Percentiles rank a stretch among this genome's conserved stretches.
These are phyloP conservation scores for Pelobates cultripes DNA, from an alignment of 2,797 vertebrate genomes.

Conservation along the genomic window DNA sequence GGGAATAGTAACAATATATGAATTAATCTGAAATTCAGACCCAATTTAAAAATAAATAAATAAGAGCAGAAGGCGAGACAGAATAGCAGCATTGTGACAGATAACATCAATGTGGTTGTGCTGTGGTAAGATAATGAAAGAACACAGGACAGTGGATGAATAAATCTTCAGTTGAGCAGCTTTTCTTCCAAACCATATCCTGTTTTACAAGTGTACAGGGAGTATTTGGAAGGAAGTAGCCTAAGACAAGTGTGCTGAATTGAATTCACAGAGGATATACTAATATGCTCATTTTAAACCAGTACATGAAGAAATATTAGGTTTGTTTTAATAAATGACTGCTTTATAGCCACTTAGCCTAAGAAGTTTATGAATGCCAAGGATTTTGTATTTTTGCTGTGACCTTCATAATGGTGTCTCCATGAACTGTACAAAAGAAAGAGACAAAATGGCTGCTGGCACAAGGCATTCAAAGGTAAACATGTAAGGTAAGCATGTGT, in stretches of 20 bases:
- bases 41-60: not conserved
- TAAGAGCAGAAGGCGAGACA: not conserved
- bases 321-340: conserved; percentile 21
- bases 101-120: conserved; percentile 9
- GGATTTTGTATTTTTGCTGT: conserved; percentile 7
- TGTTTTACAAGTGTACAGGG: conserved; percentile 32
- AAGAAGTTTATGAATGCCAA: conserved; percentile 18
- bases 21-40: not conserved
- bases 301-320: conserved; percentile 8
- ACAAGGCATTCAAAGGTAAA: too few species aligned
- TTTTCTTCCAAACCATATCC: conserved; percentile 26
- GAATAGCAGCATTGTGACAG: not conserved
- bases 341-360: conserved; percentile 25
- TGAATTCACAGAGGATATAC: conserved; percentile 28
- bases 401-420: conserved; percentile 1
- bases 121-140: conserved; percentile 36
- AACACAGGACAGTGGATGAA: conserved; percentile 14
- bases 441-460: not conserved
- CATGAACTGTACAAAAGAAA: conserved; percentile 7
- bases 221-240: conserved; percentile 37
- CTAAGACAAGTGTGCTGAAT: conserved; percentile 5
- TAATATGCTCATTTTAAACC: conserved; percentile 23
- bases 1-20: not conserved
- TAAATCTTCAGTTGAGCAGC: conserved; percentile 35
- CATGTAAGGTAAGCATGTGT: too few species aligned